Base-by-base conservation (phyloP, 2,888 invertebrate genomes). In the Aspidiotus rigidus region DNA sequence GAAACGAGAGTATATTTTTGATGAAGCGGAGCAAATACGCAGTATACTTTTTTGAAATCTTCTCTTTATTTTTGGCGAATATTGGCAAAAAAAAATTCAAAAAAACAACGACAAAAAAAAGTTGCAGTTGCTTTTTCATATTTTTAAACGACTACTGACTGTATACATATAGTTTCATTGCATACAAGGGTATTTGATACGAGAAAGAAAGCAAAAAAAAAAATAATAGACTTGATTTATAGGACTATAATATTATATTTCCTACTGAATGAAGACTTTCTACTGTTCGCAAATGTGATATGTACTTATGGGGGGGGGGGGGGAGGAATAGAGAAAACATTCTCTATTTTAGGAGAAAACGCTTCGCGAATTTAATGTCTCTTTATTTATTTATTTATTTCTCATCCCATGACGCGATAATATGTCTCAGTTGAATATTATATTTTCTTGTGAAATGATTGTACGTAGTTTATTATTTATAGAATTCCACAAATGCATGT, bases 321-420 rank as follows among this genome's bases (percentile, higher is more conserved):
- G 57, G 56, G 66, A 66, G 66, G 57, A n/a, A n/a, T n/a, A n/a
- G n/a, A n/a, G 28, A 66, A 56, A 66, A 57, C 66, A 66, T 66
- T 57, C 66, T 57, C 57, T 66, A 57, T 66, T 66, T 28, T 28
- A 5, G 28, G 5, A 28, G 28, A 28, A 28, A 66, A 66, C 66
- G 66, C 66, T 66, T 66, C 57, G 42, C 66, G 57, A 66, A 56
- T 28, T 28, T 28, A 28, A 28, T 66, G 55, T 57, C 57, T 66
- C 66, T 66, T 66, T 66, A 66, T 66, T 66, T 66, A 66, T 64
- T 64, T 57, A 57, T 66, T 66, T 66, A 57, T 66, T 56, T 66
- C 56, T 57, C n/a, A 16, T 66, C 57, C 57, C 57, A 56, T 59
- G 57, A 57, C 66, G 66, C 66, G 56, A 44, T 66, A 41, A 66